Conservation (phyloP, 2,888 invertebrate genomes). For the Tetheella fluctuosa region DNA sequence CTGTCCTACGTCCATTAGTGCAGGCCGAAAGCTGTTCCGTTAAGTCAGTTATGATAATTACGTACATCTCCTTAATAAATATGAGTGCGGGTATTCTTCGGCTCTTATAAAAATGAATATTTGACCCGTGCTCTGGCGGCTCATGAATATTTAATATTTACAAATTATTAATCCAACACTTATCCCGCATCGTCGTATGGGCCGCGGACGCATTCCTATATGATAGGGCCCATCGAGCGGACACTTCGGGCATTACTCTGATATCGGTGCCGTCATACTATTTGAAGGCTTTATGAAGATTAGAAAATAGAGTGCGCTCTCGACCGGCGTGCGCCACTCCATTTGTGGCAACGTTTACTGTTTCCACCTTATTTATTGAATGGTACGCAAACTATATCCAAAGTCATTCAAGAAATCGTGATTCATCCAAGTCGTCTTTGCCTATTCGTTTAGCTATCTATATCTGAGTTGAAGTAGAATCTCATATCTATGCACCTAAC, state of each 20-base stretch:
- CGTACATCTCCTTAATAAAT: conserved; percentile 77
- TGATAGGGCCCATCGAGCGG: conserved; percentile 50
- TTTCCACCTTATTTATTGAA: conserved; percentile 13
- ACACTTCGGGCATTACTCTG: conserved; percentile 49
- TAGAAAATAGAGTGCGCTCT: conserved; percentile 69
- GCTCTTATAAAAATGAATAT: conserved; percentile 72
- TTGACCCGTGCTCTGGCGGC: conserved; percentile 74
- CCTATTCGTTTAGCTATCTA: not conserved
- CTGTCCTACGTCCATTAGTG: conserved; percentile 49
- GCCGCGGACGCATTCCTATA: conserved; percentile 59
- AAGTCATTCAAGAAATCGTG: conserved; percentile 4
- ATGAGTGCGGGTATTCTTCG: conserved; percentile 66
- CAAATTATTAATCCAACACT: conserved; percentile 83
- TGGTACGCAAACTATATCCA: conserved; percentile 3
- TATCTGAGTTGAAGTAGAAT: not conserved
- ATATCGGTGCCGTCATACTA: conserved; percentile 64
- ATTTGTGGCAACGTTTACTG: conserved; percentile 33
- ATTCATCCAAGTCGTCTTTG: not conserved
- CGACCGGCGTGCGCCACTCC: conserved; percentile 24
- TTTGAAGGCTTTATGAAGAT: conserved; percentile 75
- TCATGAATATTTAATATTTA: conserved; percentile 84
- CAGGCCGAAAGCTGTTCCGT: conserved; percentile 57
- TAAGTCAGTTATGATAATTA: conserved; percentile 79
- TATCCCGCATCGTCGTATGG: conserved; percentile 52
- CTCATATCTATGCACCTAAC: too few species aligned